These are phyloP conservation scores for Lathamus discolor DNA, from an alignment of 2,113 vertebrate genomes.

Conservation along the genomic window DNA sequence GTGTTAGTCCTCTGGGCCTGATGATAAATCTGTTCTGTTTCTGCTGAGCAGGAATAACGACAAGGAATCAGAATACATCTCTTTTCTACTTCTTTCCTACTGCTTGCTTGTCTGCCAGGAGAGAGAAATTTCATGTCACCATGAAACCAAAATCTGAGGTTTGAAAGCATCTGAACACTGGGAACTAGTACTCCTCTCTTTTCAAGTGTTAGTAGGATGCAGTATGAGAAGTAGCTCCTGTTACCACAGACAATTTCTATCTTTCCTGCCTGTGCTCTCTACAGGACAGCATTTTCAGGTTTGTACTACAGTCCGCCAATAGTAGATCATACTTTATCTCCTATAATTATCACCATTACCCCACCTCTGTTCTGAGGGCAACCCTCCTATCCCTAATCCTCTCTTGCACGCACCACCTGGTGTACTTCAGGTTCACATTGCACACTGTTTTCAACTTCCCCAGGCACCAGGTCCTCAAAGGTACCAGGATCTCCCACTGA, in stretches of 20 bases:
- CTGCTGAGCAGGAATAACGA: neutral
- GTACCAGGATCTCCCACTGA: neutral
- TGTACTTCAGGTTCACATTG: neutral
- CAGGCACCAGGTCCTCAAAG: neutral
- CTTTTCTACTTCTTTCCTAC: neutral
- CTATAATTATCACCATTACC: neutral
- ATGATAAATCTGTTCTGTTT: neutral
- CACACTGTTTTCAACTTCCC: neutral
- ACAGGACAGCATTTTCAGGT: neutral
- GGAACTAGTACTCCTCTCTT: neutral
- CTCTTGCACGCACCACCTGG: neutral
- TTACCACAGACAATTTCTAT: neutral
- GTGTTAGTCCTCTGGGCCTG: neutral
- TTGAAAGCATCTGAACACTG: neutral
- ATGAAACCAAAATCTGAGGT: neutral
- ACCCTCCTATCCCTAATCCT: rapidly evolving
- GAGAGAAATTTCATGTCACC: neutral
- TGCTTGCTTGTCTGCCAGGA: neutral
- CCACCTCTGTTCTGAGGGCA: neutral
- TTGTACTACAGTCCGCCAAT: neutral
- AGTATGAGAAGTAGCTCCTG: neutral
- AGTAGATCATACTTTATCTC: neutral
- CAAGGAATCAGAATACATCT: neutral
- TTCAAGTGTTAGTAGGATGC: neutral
- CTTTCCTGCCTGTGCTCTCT: neutral